Base-by-base conservation (phyloP, 2,888 invertebrate species). In the Nemotelus nigrinus region DNA sequence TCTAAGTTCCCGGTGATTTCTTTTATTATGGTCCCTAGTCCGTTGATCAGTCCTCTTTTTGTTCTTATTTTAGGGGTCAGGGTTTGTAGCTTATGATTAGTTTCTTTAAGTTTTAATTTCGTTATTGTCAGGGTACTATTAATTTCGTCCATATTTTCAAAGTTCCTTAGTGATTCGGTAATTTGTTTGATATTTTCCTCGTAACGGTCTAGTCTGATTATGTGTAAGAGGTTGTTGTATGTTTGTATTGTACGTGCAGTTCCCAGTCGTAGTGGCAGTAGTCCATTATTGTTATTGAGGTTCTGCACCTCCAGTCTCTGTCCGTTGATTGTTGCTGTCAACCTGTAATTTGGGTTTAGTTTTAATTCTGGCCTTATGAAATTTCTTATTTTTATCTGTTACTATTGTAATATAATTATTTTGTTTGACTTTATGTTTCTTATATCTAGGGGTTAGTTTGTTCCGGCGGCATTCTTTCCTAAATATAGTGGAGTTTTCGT, bases 11-110 rank as follows among this genome's bases (percentile, higher is more conserved):
- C 43, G 63, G 25, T 25, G 39, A 63, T 63, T 63, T 39, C 10
- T 70, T 77, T 70, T 3, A 77, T 77, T 5, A 77, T 41, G 0
- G 70, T 70, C 0, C 77, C 71, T 63, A 77, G 8, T 3, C 70
- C 77, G 60, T 77, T 77, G 41, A 70, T 77, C 3, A 77, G 3
- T 60, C 71, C 77, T 10, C 70, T 25, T 63, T 71, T 77, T 4
- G 2, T 3, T 43, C 68, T 57, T 41, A 50, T 10, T 39, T 68
- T 68, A 6, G 77, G 77, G 10, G n/a, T 58, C 5, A 77, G 45
- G 0, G 55, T 45, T 44, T 7, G 44, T 3, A 72, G 45, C 43
- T 55, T 72, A 25, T 55, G 3, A 6, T 72, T 8, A 25, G 44
- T 2, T 72, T 55, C 45, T 58, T 39, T 58, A 44, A 72, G 10